phyloP scores from a whole-genome alignment of 1,140 invertebrate genomes.

The Meloidogyne hapla region DNA sequence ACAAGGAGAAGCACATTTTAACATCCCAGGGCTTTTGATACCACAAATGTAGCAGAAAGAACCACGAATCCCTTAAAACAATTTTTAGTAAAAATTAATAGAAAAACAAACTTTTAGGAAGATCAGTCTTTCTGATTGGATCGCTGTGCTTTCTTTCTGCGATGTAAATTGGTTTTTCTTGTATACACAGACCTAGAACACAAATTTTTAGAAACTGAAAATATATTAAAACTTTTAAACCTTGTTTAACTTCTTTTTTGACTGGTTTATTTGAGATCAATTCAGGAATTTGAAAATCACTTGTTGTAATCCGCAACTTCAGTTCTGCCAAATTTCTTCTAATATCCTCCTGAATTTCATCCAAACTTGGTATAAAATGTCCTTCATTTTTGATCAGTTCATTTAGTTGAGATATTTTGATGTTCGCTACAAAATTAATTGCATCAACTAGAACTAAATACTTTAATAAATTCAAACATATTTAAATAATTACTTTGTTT shows the following conservation, averaged over 20 bases:
- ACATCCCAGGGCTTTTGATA: neutral
- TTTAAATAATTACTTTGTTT: neutral
- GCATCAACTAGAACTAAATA: neutral
- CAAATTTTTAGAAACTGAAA: too few species aligned
- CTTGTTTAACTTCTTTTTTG: neutral
- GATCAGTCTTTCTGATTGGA: neutral
- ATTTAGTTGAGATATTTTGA: neutral
- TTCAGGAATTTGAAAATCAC: neutral
- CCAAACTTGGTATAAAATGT: neutral
- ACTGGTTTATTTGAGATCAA: neutral
- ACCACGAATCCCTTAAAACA: conserved; percentile 13
- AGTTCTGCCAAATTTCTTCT: neutral
- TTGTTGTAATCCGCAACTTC: neutral
- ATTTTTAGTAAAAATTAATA: neutral
- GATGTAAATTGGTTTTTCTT: neutral
- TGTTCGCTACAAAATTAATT: neutral
- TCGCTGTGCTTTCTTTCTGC: neutral
- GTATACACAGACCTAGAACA: neutral
- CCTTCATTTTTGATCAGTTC: neutral
- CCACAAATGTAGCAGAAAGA: conserved; percentile 27
- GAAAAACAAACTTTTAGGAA: conserved; percentile 22
- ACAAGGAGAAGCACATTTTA: conserved; percentile 12
- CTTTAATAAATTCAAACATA: neutral
- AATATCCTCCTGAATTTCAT: neutral
- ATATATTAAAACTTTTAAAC: too few species aligned